Evolutionary conservation across 2,113 vertebrate genomes (phyloP), one percentile per base, ranked within the genome.

Genomic region (Terrapene triunguis): DNA sequence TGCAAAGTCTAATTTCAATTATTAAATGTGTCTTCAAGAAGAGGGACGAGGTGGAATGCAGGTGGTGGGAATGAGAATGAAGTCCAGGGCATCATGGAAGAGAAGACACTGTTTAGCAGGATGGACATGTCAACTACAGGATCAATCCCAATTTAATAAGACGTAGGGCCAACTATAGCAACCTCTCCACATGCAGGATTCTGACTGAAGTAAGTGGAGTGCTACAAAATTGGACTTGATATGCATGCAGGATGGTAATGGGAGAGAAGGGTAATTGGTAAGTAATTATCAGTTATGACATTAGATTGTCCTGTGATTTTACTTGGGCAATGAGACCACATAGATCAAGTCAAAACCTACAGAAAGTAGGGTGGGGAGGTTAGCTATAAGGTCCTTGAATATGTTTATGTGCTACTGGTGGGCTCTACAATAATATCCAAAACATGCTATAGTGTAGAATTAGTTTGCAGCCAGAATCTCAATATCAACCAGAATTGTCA

Each of bases 381-480:
- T 93, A 87, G 21, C 91, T 16, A 82, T 82, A 32, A 80, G 87
- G 4, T 72, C 13, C 48, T 82, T 16, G 90, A 96, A 57, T 76
- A 42, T 8, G 2, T 65, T 47, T 50, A 50, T 32, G 6, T 82
- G 80, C 38, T 11, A 87, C 29, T 25, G 62, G 25, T 38, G 38
- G 89, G 22, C 42, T 88, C 87, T 80, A n/a, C n/a, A 92, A 84
- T 74, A 93, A 82, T 24, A 92, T 85, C 42, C 6, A 72, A 14
- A 82, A 69, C 87, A 84, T 87, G 47, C 38, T 85, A 86, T 93
- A 95, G 72, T 89, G 47, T 72, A 91, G 87, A 95, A 90, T 82
- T 94, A 95, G 90, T 93, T 91, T 95, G 29, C n/a, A 72, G 90
- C 84, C 79, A 88, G 62, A 88, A 88, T 97, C 85, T 96, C 94